Conservation (phyloP, 2,113 vertebrate species). For the Cichladusa arquata region DNA sequence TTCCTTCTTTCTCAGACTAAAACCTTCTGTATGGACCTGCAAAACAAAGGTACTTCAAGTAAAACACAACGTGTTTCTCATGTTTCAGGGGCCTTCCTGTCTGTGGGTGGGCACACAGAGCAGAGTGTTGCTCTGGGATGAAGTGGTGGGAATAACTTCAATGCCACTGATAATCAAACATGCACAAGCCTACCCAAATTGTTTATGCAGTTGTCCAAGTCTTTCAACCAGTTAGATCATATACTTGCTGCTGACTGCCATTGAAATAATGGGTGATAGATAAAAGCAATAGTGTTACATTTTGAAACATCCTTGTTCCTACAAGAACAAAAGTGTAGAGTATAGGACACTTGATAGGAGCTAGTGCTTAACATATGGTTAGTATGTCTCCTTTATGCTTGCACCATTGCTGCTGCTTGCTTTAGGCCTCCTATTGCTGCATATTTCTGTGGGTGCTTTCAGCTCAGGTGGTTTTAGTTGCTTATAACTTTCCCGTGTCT, state of each 20-base stretch:
- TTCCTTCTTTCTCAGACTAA: background rate
- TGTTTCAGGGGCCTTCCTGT: background rate
- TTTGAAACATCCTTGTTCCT: background rate
- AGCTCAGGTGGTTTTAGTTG: background rate
- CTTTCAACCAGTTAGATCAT: background rate
- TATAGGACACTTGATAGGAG: background rate
- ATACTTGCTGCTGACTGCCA: background rate
- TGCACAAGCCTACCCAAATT: background rate
- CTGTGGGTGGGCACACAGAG: background rate
- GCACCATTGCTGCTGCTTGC: background rate
- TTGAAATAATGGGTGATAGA: background rate
- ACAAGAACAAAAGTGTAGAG: background rate
- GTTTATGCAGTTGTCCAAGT: background rate
- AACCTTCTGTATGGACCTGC: background rate
- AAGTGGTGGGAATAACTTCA: background rate
- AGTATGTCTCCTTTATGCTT: background rate
- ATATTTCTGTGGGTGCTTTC: background rate
- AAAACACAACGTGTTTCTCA: too few relatives aligned
- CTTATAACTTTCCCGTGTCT: background rate
- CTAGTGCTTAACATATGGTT: background rate
- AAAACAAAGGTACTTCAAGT: background rate
- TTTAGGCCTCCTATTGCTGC: background rate
- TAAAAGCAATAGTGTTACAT: background rate
- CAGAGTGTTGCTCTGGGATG: background rate
- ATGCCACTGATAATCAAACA: background rate